Percentiles rank a stretch among this genome's conserved stretches.
Conservation (phyloP, 2,797 vertebrate species). For the Ataeniobius toweri region DNA sequence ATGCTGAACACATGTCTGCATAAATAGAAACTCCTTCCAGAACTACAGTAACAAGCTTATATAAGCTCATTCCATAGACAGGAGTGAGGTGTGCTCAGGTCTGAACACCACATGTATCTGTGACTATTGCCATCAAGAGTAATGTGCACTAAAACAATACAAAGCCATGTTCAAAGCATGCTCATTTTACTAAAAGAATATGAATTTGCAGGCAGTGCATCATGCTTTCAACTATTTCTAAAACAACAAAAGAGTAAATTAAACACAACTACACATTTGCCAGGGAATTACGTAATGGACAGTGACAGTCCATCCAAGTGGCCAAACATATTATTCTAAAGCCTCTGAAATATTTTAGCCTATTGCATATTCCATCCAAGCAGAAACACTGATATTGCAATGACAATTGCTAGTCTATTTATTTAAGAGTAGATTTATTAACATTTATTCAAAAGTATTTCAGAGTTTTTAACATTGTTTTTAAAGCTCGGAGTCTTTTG, state of each 20-base stretch:
- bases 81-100: slow-evolving; percentile 1
- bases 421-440: too few relatives aligned
- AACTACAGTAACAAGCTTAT: slow-evolving; percentile 49
- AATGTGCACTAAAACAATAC: neutral
- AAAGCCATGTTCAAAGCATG: neutral
- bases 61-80: slow-evolving; percentile 42
- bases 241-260: neutral
- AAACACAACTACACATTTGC: neutral
- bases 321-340: neutral
- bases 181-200: too few relatives aligned
- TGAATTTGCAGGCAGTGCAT: neutral
- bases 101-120: neutral
- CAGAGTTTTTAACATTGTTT: too few relatives aligned
- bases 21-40: slow-evolving; percentile 43
- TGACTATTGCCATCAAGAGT: slow-evolving; percentile 12
- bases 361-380: neutral
- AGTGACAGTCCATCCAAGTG: neutral
- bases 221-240: neutral
- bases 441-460: too few relatives aligned
- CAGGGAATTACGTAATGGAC: neutral
- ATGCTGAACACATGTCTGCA: slow-evolving; percentile 27
- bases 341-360: neutral
- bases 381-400: too few relatives aligned
- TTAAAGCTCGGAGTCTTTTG: too few relatives aligned
- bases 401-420: too few relatives aligned